Conservation (phyloP, 2,113 vertebrate species). For the Cryptotis parvus region DNA sequence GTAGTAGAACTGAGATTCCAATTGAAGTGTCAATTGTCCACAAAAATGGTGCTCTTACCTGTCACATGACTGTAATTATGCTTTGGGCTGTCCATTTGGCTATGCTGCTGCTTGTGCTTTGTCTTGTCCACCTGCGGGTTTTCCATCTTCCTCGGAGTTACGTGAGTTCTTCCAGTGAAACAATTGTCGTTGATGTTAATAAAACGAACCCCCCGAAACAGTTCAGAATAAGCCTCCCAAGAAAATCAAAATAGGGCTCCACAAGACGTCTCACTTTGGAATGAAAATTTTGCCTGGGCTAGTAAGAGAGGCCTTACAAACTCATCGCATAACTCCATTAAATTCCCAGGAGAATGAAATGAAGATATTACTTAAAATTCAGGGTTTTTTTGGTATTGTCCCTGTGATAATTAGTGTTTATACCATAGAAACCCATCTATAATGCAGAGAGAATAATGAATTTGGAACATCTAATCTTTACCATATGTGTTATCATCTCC, state of each 20-base stretch:
- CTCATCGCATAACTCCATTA: background rate
- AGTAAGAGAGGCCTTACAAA: background rate
- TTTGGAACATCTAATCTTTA: background rate
- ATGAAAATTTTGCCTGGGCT: background rate
- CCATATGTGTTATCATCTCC: background rate
- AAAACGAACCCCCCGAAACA: background rate
- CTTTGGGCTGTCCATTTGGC: background rate
- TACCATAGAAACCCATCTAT: background rate
- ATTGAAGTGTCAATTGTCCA: background rate
- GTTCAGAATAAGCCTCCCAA: background rate
- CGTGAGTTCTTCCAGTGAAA: background rate
- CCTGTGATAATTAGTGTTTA: background rate
- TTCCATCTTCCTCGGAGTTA: constrained; percentile 12
- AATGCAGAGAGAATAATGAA: background rate
- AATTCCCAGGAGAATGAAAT: background rate
- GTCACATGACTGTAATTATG: background rate
- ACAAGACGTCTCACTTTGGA: background rate
- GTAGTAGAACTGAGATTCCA: background rate
- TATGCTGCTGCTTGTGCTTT: background rate
- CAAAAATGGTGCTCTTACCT: background rate
- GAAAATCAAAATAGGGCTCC: background rate
- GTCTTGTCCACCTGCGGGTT: background rate
- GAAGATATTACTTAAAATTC: background rate
- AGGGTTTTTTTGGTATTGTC: too few relatives aligned
- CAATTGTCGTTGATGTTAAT: background rate